A percentile compares a stretch with the other conserved stretches of the same genome.
Conservation (phyloP, 2,113 vertebrate species). For the Passer domesticus region DNA sequence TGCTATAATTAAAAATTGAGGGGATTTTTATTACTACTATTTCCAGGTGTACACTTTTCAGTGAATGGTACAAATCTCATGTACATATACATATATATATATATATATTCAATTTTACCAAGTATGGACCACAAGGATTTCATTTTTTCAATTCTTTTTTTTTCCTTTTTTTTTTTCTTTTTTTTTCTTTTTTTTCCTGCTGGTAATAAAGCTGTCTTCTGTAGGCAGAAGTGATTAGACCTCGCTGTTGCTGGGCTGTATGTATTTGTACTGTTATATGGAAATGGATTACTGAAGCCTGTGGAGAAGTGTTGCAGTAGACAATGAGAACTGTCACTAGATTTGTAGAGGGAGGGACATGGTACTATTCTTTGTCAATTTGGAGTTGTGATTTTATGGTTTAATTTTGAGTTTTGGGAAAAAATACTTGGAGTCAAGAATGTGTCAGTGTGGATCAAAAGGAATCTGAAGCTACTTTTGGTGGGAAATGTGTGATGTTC, state of each 20-base stretch:
- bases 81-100: neutral
- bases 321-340: slow-evolving; percentile 61
- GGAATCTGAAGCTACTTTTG: neutral
- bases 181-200: neutral
- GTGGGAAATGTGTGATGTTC: neutral
- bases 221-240: slow-evolving; percentile 18
- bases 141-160: neutral
- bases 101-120: neutral
- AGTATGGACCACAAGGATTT: neutral
- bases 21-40: neutral
- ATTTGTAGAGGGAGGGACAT: slow-evolving; percentile 24
- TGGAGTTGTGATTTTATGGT: slow-evolving; percentile 29
- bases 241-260: slow-evolving; percentile 3
- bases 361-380: neutral
- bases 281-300: slow-evolving; percentile 75
- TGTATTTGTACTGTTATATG: slow-evolving; percentile 61
- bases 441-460: neutral
- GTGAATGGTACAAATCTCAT: neutral
- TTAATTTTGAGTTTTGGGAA: slow-evolving; percentile 7
- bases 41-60: neutral
- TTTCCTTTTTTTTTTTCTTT: neutral
- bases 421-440: neutral
- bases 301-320: slow-evolving; percentile 59
- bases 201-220: slow-evolving; percentile 79
- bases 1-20: neutral